A percentile compares a stretch with the other conserved stretches of the same genome.
phyloP scores from a whole-genome alignment of 2,888 invertebrate genomes.

The Leptopilina drosophilae region DNA sequence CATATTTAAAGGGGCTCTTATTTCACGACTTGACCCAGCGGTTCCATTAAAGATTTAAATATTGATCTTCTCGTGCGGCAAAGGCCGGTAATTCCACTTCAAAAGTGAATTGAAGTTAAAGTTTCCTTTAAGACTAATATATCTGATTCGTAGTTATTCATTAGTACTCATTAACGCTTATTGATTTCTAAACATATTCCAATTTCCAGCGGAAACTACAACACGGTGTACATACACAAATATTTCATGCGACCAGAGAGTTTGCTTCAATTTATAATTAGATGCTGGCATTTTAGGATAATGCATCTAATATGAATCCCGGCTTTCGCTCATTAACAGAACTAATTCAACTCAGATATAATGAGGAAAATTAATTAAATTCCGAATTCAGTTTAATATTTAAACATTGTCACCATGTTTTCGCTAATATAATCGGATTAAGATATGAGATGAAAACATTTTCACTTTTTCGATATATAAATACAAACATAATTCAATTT shows the following conservation, averaged over 20 bases:
- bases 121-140: background rate
- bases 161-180: background rate
- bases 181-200: background rate
- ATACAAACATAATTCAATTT: too few species aligned
- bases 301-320: background rate
- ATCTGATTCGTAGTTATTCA: background rate
- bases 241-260: background rate
- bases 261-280: constrained; percentile 15
- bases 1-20: constrained; percentile 42
- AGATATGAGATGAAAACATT: too few species aligned
- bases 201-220: background rate
- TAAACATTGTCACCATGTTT: too few species aligned
- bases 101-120: constrained; percentile 43
- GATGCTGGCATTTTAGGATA: constrained; percentile 6
- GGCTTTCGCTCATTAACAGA: background rate
- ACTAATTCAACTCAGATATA: background rate
- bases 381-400: too few species aligned
- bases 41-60: constrained; percentile 72
- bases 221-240: background rate
- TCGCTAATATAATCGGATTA: too few species aligned
- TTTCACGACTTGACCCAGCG: constrained; percentile 50
- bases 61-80: constrained; percentile 67
- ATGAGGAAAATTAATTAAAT: background rate
- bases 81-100: constrained; percentile 52
- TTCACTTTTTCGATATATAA: too few species aligned